Evolutionary conservation across 2,113 vertebrate species (phyloP).

Genomic region (Brachypodius melanocephalos): DNA sequence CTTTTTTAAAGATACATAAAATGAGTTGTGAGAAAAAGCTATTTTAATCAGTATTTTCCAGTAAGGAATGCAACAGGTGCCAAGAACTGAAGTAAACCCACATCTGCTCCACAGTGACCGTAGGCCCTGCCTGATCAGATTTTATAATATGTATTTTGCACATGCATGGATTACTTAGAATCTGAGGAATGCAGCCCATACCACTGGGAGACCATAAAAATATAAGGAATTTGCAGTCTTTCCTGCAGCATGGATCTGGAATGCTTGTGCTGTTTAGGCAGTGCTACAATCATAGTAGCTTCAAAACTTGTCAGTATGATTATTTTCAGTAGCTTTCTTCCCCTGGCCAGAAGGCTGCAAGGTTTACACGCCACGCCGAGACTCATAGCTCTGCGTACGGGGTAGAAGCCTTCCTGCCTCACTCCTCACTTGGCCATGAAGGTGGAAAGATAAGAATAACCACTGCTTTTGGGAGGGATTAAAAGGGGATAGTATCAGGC

Average conservation of each 20-base stretch:
- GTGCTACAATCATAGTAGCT: background rate
- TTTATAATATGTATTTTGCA: constrained; percentile 33
- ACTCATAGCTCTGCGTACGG: background rate
- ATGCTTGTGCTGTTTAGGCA: background rate
- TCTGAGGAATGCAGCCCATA: constrained; percentile 53
- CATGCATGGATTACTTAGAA: constrained; percentile 27
- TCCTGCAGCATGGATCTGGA: constrained; percentile 26
- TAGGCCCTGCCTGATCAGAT: background rate
- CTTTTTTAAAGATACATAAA: background rate
- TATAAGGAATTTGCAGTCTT: constrained; percentile 19
- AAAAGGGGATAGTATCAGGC: background rate
- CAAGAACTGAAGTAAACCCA: constrained; percentile 8
- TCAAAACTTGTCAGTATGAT: background rate
- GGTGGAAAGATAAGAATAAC: background rate
- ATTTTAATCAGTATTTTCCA: constrained; percentile 8
- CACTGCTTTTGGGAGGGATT: background rate
- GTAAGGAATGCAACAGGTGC: constrained; percentile 45
- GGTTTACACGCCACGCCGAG: accelerated
- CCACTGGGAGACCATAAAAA: constrained; percentile 46
- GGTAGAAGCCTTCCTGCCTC: background rate
- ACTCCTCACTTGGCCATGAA: background rate
- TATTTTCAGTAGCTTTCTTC: background rate
- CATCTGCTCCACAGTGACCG: background rate
- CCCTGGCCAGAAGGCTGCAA: accelerated
- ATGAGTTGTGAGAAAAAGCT: background rate